These are phyloP conservation scores for Coregonus ussuriensis DNA, from an alignment of 2,797 vertebrate genomes.

Conservation along the genomic window DNA sequence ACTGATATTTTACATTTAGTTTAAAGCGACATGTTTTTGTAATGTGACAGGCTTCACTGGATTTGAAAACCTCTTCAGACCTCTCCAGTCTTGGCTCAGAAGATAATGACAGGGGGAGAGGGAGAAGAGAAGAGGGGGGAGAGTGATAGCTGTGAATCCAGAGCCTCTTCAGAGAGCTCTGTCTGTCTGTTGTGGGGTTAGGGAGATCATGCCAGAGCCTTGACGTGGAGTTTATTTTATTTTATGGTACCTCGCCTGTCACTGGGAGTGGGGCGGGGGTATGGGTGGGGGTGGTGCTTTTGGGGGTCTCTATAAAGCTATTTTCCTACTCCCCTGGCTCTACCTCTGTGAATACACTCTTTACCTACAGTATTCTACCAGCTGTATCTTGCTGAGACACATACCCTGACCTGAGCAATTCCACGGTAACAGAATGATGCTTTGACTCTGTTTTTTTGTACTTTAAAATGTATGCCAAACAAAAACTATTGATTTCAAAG, in stretches of 20 bases:
- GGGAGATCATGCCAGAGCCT: conserved; percentile 54
- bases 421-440: too few species aligned
- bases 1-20: conserved; percentile 94
- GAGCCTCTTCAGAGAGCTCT: conserved; percentile 60
- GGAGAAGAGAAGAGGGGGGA: conserved; percentile 26
- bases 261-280: conserved; percentile 23
- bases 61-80: conserved; percentile 85
- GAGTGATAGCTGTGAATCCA: conserved; percentile 71
- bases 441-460: too few species aligned
- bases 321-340: background rate
- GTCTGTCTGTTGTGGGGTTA: background rate
- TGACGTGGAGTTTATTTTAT: conserved; percentile 57
- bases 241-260: conserved; percentile 46
- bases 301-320: background rate
- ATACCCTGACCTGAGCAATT: background rate
- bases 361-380: background rate
- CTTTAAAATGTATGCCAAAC: too few species aligned
- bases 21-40: conserved; percentile 94
- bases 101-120: conserved; percentile 75
- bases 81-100: conserved; percentile 71
- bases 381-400: background rate
- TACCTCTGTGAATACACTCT: background rate
- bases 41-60: conserved; percentile 90
- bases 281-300: too few species aligned
- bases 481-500: too few species aligned